Base-by-base conservation (phyloP, 1,140 invertebrate genomes). In the Zophobas morio region DNA sequence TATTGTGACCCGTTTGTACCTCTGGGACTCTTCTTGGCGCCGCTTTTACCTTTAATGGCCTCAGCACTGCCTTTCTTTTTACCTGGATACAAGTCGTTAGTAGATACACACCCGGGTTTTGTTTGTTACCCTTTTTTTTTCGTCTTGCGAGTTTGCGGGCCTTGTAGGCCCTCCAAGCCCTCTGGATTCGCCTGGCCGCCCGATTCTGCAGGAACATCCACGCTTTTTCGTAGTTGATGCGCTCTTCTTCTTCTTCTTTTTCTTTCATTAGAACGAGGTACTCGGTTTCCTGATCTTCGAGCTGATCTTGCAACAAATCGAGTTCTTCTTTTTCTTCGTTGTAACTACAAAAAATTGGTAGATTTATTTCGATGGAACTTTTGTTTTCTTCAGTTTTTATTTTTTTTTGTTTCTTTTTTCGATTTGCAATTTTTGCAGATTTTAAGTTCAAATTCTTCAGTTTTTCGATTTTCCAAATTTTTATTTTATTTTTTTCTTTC, bases 181-280 rank as follows among this genome's bases (percentile, higher is more conserved):
- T 81, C 72, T 85, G 84, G 6, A 85, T 85, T 34, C 76, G 80
- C 54, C 79, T 80, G 1, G 84, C 84, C 0, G 83, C 80, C 20
- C 82, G 47, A 74, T 84, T 83, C 34, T 76, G 70, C 34, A 85
- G 71, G 66, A 84, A 82, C 8, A 78, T 78, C 49, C 75, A 81
- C 0, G 82, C 82, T 49, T 82, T 82, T 71, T 82, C 81, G 32
- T 82, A 74, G 32, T 60, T 81, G 6, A 81, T 73, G 34, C 74
- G 60, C 32, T 81, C 49, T 40, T 85, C 82, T 60, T 84, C 82
- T 70, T 78, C 82, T 49, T 81, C 79, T 51, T 83, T 84, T 63
- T 85, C 85, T 2, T 70, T 74, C 81, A 84, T 82, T 8, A 82
- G 73, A 32, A 77, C 76, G 6, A 51, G 42, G 77, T 84, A 86